A percentile compares a stretch with the other conserved stretches of the same genome.
Evolutionary conservation across 2,113 vertebrate species (phyloP).

Genomic region (Collichthys lucidus): DNA sequence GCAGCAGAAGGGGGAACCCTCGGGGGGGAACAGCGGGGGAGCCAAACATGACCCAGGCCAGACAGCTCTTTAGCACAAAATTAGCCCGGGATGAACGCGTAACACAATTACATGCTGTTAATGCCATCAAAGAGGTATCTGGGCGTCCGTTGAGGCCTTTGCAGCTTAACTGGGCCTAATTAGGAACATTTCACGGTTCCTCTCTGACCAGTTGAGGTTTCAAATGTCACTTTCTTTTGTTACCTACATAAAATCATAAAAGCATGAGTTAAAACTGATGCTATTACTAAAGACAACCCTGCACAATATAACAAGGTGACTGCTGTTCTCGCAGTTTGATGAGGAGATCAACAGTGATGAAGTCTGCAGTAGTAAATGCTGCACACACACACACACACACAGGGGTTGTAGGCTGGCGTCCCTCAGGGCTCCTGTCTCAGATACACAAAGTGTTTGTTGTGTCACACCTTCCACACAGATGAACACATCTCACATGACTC

Average conservation of each 20-base stretch:
- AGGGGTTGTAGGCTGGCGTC: not conserved
- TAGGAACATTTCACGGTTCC: not conserved
- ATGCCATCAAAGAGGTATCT: slow-evolving; percentile 52
- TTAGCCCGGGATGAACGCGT: slow-evolving; percentile 56
- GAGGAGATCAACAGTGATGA: not conserved
- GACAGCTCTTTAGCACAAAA: slow-evolving; percentile 67
- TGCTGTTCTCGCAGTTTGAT: not conserved
- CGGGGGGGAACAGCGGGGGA: slow-evolving; percentile 57
- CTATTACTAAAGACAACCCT: not conserved
- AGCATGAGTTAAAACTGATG: not conserved
- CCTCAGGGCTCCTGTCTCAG: not conserved
- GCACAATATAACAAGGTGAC: not conserved
- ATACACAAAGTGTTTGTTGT: not conserved
- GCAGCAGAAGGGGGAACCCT: slow-evolving; percentile 59
- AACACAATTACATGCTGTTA: slow-evolving; percentile 52
- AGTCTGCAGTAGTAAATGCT: not conserved
- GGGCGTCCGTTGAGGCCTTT: slow-evolving; percentile 8
- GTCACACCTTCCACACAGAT: not conserved
- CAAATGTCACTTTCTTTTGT: not conserved
- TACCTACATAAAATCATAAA: not conserved
- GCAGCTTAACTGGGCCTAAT: slow-evolving; percentile 13
- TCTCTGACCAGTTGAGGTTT: not conserved
- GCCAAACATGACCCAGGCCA: slow-evolving; percentile 20
- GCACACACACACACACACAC: not conserved
- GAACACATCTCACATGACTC: not conserved